Evolutionary conservation across 35 echinoderm and acorn worm species (phyloP).

Genomic region (Strongylocentrotus purpuratus): DNA sequence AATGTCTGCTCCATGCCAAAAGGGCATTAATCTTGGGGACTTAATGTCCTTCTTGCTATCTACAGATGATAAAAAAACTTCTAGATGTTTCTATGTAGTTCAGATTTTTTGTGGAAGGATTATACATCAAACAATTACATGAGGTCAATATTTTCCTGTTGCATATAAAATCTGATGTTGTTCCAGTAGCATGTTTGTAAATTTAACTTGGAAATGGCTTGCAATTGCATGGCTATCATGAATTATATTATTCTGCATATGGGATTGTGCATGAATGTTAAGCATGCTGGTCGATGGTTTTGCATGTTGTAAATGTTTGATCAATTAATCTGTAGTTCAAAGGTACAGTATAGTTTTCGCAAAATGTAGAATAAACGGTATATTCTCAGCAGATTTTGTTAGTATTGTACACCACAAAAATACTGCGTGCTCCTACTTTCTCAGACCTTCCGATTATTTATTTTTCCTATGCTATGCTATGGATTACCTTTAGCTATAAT

Average conservation of each 20-base stretch:
- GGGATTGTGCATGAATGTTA: background rate
- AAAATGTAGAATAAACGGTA: background rate
- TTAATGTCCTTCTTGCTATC: too few species aligned
- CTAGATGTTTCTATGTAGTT: background rate
- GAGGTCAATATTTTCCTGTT: background rate
- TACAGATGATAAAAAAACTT: too few species aligned
- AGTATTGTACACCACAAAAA: too few species aligned
- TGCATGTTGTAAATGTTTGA: background rate
- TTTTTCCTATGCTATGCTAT: too few species aligned
- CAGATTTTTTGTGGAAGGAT: slow-evolving; percentile 10
- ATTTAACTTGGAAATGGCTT: background rate
- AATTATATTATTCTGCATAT: background rate
- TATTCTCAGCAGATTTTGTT: too few species aligned
- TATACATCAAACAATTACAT: background rate
- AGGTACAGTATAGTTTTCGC: background rate
- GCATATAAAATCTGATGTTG: background rate
- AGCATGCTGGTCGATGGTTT: background rate
- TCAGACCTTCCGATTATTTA: too few species aligned
- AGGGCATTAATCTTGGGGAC: too few species aligned
- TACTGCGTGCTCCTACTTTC: too few species aligned
- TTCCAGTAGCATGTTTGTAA: background rate
- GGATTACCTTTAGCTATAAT: too few species aligned
- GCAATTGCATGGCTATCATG: background rate
- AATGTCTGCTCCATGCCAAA: too few species aligned
- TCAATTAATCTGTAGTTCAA: background rate